A percentile compares a stretch with the other conserved stretches of the same genome.
phyloP scores from a whole-genome alignment of 1,140 invertebrate genomes.

The Ceratina japonica region DNA sequence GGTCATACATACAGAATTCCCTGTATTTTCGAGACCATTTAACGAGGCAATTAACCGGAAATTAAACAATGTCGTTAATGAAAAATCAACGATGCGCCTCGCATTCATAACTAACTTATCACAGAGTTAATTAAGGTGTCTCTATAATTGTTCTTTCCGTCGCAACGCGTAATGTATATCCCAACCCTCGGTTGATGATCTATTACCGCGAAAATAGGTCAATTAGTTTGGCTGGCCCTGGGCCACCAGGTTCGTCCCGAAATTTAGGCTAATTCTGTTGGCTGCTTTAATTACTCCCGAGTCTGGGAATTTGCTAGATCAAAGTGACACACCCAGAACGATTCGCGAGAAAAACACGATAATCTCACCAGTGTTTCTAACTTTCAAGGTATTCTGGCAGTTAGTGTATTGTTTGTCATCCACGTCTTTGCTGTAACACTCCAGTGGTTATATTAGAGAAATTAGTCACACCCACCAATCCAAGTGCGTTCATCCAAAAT shows the following conservation, averaged over 20 bases:
- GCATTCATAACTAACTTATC: slow-evolving; percentile 44
- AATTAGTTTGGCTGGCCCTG: slow-evolving; percentile 56
- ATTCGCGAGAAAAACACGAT: slow-evolving; percentile 19
- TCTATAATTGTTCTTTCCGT: slow-evolving; percentile 51
- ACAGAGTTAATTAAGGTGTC: slow-evolving; percentile 39
- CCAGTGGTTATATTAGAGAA: too few relatives aligned
- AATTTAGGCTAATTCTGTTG: slow-evolving; percentile 64
- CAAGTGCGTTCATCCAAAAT: too few relatives aligned
- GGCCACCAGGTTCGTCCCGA: slow-evolving; percentile 54
- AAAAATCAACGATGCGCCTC: slow-evolving; percentile 30
- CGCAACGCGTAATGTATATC: slow-evolving; percentile 54
- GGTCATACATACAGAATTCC: background rate
- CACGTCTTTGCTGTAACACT: too few relatives aligned
- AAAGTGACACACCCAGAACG: slow-evolving; percentile 53
- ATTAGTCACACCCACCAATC: too few relatives aligned
- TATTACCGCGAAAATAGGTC: slow-evolving; percentile 66
- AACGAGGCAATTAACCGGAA: slow-evolving; percentile 39
- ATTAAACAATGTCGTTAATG: slow-evolving; percentile 47
- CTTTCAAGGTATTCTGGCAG: too few relatives aligned
- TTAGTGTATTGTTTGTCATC: too few relatives aligned
- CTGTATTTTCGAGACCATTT: background rate
- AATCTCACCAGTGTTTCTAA: too few relatives aligned
- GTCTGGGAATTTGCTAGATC: slow-evolving; percentile 46
- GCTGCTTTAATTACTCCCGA: slow-evolving; percentile 57
- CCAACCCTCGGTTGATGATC: slow-evolving; percentile 54